These are phyloP conservation scores for Orthosia incerta DNA, from an alignment of 2,888 invertebrate species.

Conservation along the genomic window DNA sequence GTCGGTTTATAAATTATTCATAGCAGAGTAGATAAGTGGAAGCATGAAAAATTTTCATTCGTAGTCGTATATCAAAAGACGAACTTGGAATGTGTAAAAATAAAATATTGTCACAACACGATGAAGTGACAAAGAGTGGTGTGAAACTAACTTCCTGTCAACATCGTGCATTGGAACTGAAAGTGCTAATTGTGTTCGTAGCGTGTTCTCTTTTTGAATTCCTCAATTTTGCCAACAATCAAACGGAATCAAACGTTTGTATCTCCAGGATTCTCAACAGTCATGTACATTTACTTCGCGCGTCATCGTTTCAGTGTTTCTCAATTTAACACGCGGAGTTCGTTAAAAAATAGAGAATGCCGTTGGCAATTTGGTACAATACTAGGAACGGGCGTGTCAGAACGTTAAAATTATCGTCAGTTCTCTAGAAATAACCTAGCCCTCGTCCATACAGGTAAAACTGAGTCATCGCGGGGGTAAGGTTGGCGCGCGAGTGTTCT, in stretches of 20 bases:
- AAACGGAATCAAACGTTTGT: constrained; percentile 20
- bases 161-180: constrained; percentile 47
- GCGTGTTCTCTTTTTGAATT: constrained; percentile 49
- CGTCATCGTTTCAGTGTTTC: constrained; percentile 12
- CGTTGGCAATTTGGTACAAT: constrained; percentile 60
- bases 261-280: constrained; percentile 1
- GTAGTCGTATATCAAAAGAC: constrained; percentile 16
- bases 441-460: constrained; percentile 70
- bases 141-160: constrained; percentile 61
- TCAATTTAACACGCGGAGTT: constrained; percentile 10
- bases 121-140: constrained; percentile 52
- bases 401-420: constrained; percentile 73
- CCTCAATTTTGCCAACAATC: constrained; percentile 32
- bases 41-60: constrained; percentile 7
- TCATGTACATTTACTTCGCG: constrained; percentile 1
- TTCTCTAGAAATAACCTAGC: constrained; percentile 76
- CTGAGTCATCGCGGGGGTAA: constrained; percentile 73
- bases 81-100: constrained; percentile 54
- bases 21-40: constrained; percentile 8
- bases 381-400: constrained; percentile 74
- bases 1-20: constrained; percentile 31
- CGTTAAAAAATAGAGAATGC: constrained; percentile 60
- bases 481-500: constrained; percentile 63
- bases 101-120: constrained; percentile 50
- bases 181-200: constrained; percentile 50